A percentile compares a stretch with the other conserved stretches of the same genome.
phyloP scores from a whole-genome alignment of 2,888 invertebrate species.

The Hypolimnas misippus region DNA sequence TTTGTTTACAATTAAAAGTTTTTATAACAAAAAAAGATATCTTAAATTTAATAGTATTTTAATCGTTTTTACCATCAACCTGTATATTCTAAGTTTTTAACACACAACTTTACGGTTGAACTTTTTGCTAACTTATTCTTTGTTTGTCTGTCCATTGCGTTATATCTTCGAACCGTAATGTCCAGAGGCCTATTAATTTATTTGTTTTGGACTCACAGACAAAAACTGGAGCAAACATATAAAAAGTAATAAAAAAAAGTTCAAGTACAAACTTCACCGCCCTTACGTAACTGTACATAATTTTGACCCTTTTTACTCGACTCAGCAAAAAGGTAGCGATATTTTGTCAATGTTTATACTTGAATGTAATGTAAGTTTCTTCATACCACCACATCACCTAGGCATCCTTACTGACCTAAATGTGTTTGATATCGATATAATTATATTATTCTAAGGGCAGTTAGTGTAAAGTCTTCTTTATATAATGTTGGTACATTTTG shows the following conservation, averaged over 20 bases:
- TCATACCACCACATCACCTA: no score
- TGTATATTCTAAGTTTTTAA: constrained; percentile 40
- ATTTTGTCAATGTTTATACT: no score
- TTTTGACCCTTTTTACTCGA: constrained; percentile 14
- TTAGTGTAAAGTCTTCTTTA: no score
- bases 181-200: constrained; percentile 51
- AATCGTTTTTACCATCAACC: no score
- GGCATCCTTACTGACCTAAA: no score
- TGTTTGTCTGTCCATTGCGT: constrained; percentile 54
- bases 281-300: constrained; percentile 6
- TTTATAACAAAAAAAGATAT: no score
- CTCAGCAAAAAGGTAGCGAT: background rate
- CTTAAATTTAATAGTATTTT: no score
- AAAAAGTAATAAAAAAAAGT: constrained; percentile 28
- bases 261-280: constrained; percentile 1
- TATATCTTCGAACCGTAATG: constrained; percentile 45
- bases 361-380: no score
- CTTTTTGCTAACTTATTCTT: constrained; percentile 64
- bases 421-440: no score
- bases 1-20: background rate
- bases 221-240: constrained; percentile 66
- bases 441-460: no score
- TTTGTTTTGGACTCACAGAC: constrained; percentile 56
- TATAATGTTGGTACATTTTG: no score
- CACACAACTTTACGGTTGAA: constrained; percentile 56